phyloP scores from a whole-genome alignment of 2,888 invertebrate species.

The Hydriomena furcata region DNA sequence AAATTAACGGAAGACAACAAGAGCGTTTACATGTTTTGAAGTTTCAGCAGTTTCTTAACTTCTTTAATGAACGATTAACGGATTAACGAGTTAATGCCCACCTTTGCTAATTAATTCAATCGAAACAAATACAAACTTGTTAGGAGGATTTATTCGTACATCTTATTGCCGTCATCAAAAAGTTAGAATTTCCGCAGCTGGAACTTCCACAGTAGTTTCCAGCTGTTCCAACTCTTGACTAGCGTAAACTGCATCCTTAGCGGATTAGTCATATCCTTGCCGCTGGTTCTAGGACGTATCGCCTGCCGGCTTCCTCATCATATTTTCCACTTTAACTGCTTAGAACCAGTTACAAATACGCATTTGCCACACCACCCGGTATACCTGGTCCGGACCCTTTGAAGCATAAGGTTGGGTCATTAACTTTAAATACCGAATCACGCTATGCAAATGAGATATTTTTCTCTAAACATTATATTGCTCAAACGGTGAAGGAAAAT shows the following conservation, averaged over 20 bases:
- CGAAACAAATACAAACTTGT: slow-evolving; percentile 13
- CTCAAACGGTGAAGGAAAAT: too few species aligned
- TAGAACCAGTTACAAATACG: slow-evolving; percentile 7
- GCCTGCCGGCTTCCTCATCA: background rate
- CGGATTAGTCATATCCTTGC: background rate
- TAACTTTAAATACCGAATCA: slow-evolving; percentile 1
- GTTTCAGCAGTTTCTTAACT: too few species aligned
- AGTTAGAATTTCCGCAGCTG: background rate
- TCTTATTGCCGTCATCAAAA: slow-evolving; percentile 2
- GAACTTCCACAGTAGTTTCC: background rate
- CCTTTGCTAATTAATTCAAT: slow-evolving; percentile 13
- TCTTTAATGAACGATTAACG: too few species aligned
- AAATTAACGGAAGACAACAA: too few species aligned
- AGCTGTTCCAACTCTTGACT: too few species aligned
- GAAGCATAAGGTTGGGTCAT: background rate
- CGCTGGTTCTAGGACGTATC: background rate
- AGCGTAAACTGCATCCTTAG: background rate
- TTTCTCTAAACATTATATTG: too few species aligned
- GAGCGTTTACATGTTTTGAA: too few species aligned
- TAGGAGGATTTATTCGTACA: background rate
- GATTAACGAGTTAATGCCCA: too few species aligned
- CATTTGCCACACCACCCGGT: slow-evolving; percentile 1
- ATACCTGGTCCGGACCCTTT: background rate
- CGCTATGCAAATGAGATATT: too few species aligned
- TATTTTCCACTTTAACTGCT: slow-evolving; percentile 4